A percentile compares a stretch with the other conserved stretches of the same genome.
Evolutionary conservation across 2,113 vertebrate species (phyloP).

Genomic region (Pantherophis guttatus): DNA sequence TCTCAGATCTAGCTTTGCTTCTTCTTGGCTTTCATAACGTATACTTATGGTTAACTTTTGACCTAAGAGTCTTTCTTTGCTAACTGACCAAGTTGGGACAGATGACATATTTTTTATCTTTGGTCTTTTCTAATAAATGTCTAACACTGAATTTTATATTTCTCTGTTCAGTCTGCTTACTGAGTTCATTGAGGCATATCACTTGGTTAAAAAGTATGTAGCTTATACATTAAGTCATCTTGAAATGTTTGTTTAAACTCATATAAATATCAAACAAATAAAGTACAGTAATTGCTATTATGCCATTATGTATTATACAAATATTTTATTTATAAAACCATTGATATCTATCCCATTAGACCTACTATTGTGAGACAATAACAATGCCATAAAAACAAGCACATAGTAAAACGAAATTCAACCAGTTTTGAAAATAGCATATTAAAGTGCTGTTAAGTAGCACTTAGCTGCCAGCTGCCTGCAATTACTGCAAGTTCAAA

Average conservation of each 20-base stretch:
- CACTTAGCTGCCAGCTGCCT: too few species aligned
- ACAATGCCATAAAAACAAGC: background rate
- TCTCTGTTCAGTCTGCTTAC: background rate
- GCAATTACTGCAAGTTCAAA: too few species aligned
- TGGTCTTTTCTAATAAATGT: background rate
- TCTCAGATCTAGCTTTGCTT: background rate
- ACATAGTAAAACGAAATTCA: conserved; percentile 27
- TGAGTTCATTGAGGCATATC: background rate
- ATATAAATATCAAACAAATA: conserved; percentile 20
- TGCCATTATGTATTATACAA: conserved; percentile 19
- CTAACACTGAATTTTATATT: background rate
- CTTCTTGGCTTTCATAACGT: background rate
- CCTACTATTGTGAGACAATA: background rate
- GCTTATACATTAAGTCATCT: background rate
- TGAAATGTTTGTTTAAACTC: background rate
- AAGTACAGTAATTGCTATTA: conserved; percentile 44
- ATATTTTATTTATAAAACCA: conserved; percentile 29
- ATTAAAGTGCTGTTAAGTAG: too few species aligned
- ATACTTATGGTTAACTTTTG: background rate
- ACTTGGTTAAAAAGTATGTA: background rate
- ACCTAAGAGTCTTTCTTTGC: background rate
- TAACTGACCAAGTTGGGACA: background rate
- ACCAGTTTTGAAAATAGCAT: background rate
- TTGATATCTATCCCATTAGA: background rate
- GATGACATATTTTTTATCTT: background rate